phyloP scores from a whole-genome alignment of 2,888 invertebrate genomes.

The Phengaris arion region DNA sequence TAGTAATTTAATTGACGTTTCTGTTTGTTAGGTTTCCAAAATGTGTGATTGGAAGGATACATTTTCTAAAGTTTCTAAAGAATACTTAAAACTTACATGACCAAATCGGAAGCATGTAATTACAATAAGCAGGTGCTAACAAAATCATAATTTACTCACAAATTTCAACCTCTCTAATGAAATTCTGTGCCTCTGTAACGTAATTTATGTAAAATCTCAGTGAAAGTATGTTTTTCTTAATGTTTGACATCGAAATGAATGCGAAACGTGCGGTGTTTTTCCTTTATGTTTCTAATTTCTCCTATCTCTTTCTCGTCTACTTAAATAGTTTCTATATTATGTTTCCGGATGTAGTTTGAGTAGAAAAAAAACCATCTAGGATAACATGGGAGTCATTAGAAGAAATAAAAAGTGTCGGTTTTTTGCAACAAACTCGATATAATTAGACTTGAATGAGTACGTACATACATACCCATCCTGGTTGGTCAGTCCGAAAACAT shows the following conservation, averaged over 20 bases:
- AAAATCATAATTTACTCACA: conserved; percentile 8
- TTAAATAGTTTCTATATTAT: background rate
- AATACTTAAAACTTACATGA: too few relatives aligned
- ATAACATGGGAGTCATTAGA: too few relatives aligned
- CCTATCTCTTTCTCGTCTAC: background rate
- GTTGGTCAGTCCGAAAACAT: too few relatives aligned
- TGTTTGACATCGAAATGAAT: conserved; percentile 27
- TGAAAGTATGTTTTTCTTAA: conserved; percentile 7
- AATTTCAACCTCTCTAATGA: conserved; percentile 13
- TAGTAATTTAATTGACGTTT: background rate
- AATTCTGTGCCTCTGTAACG: conserved; percentile 7
- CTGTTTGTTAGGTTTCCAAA: background rate
- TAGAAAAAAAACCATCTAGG: background rate
- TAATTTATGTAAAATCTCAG: conserved; percentile 18
- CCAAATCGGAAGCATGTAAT: background rate
- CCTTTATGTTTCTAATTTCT: background rate
- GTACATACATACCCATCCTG: too few relatives aligned
- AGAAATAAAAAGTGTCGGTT: too few relatives aligned
- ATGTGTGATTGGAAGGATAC: background rate
- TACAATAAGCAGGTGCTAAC: background rate
- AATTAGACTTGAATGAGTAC: too few relatives aligned
- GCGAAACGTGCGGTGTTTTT: conserved; percentile 1
- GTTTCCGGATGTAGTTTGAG: background rate
- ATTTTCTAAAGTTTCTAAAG: too few relatives aligned
- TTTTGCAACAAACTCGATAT: too few relatives aligned